Conservation (phyloP, 1,140 invertebrate genomes). For the Lepidurus apus region DNA sequence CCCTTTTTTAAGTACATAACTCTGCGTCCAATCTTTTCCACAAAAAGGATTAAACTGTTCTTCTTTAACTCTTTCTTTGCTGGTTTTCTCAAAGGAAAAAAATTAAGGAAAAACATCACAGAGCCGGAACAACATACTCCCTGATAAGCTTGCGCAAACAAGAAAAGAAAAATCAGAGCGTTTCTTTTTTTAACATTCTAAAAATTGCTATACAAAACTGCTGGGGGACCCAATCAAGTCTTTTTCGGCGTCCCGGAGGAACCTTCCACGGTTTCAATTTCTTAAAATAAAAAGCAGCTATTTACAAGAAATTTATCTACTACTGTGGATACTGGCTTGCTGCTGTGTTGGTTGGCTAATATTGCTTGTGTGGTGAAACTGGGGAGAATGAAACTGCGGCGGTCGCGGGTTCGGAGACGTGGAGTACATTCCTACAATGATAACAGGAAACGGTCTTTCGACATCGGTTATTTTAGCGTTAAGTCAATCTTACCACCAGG, state of each 20-base stretch:
- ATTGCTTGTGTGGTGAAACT: not conserved
- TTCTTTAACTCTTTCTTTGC: not conserved
- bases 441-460: not conserved
- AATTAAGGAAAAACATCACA: not conserved
- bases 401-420: conserved; percentile 31
- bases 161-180: not conserved
- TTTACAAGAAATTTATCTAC: conserved; percentile 9
- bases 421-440: conserved; percentile 30
- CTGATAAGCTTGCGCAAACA: not conserved
- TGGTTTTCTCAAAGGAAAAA: not conserved
- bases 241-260: not conserved
- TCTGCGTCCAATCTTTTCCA: not conserved
- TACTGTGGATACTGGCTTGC: conserved; percentile 10
- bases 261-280: not conserved
- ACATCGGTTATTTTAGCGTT: conserved; percentile 8
- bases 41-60: not conserved
- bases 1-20: not conserved
- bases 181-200: not conserved
- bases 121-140: not conserved
- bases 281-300: not conserved
- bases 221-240: not conserved
- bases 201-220: conserved; percentile 3
- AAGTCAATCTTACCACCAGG: conserved; percentile 38
- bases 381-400: conserved; percentile 12
- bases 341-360: not conserved